These are phyloP conservation scores for Ailurus styani DNA, from an alignment of 2,113 vertebrate species.

Conservation along the genomic window DNA sequence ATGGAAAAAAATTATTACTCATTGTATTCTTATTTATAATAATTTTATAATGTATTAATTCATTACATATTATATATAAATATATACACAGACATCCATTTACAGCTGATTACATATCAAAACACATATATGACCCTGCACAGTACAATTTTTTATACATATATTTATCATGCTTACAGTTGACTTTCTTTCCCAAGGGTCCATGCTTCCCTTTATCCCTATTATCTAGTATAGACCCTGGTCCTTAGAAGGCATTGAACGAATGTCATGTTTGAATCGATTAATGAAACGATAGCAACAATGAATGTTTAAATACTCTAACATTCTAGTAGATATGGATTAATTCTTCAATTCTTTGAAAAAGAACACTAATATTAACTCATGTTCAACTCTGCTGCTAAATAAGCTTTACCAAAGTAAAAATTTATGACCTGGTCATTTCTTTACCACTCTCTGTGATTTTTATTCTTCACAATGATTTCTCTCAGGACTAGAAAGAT, in stretches of 20 bases:
- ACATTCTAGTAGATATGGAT: background rate
- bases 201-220: background rate
- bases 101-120: background rate
- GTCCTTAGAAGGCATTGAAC: background rate
- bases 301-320: background rate
- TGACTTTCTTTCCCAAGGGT: background rate
- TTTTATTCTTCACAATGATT: conserved; percentile 20
- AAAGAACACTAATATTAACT: background rate
- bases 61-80: background rate
- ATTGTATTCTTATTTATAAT: background rate
- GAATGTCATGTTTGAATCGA: background rate
- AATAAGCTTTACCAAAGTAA: conserved; percentile 8
- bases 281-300: background rate
- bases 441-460: background rate
- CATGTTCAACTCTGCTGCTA: background rate
- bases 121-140: background rate
- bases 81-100: background rate
- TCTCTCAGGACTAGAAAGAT: conserved; percentile 7
- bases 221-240: background rate
- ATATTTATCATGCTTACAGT: background rate
- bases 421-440: conserved; percentile 35
- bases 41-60: background rate
- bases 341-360: background rate
- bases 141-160: background rate
- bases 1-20: background rate